Evolutionary conservation across 2,888 invertebrate genomes (phyloP).

Genomic region (Lycaena phlaeas): DNA sequence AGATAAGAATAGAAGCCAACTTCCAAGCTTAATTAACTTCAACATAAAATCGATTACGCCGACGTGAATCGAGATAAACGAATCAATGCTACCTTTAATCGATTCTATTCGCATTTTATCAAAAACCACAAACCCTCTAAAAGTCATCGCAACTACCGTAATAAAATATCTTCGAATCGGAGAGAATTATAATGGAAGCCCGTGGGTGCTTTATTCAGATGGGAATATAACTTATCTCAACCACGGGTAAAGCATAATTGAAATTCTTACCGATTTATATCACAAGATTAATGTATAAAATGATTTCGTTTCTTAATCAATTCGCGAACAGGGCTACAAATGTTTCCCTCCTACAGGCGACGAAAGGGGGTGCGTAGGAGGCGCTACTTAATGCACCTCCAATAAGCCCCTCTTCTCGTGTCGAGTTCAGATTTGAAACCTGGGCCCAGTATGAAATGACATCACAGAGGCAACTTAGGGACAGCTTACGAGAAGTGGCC

Average conservation of each 20-base stretch:
- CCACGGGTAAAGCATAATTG: slow-evolving; percentile 39
- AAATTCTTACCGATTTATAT: slow-evolving; percentile 34
- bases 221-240: slow-evolving; percentile 33
- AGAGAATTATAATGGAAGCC: slow-evolving; percentile 46
- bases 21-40: slow-evolving; percentile 26
- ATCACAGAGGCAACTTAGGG: no score
- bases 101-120: slow-evolving; percentile 21
- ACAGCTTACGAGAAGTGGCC: no score
- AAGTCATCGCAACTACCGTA: slow-evolving; percentile 17
- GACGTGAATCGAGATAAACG: slow-evolving; percentile 24
- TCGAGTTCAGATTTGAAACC: no score
- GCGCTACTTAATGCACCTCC: no score
- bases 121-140: slow-evolving; percentile 15
- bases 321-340: no score
- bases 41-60: slow-evolving; percentile 26
- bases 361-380: no score
- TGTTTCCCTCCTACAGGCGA: no score
- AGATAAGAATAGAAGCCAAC: slow-evolving; percentile 22
- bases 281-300: slow-evolving; percentile 16
- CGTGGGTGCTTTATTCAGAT: slow-evolving; percentile 44
- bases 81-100: slow-evolving; percentile 22
- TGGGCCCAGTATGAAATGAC: no score
- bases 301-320: slow-evolving; percentile 8
- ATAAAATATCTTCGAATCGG: slow-evolving; percentile 33
- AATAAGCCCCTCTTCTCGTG: no score